Base-by-base conservation (phyloP, 2,797 vertebrate genomes). In the Ctenopoma kingsleyae region DNA sequence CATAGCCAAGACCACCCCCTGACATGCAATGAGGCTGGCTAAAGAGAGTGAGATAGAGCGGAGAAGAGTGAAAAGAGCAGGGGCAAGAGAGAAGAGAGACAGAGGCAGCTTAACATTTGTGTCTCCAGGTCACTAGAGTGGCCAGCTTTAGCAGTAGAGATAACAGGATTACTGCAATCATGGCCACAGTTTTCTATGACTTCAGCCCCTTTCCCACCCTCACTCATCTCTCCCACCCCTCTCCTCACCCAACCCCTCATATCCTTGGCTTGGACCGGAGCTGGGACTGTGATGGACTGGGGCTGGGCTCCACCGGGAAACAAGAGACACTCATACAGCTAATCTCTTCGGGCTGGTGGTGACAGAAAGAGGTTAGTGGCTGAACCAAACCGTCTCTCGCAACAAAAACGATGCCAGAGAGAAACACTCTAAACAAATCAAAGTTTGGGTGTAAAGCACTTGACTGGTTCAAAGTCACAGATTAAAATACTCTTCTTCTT, bases 91-190 rank as follows among this genome's bases (percentile, higher is more conserved):
- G 81, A 56, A 50, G 79, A 84, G 86, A 94, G 86, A 92, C 83
- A 89, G 80, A 91, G 88, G 83, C 87, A 77, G 92, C 93, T 94
- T 94, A 95, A 93, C 92, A 93, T 89, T 93, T 89, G 88, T 90
- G 93, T 93, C 93, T 93, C 86, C 86, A 90, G 93, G 94, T 95
- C 93, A 94, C 91, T 74, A 68, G 90, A 92, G 91, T 91, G 93
- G 89, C 87, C 91, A 88, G 94, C 93, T 94, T 94, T 93, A 93
- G 93, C 88, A 90, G 80, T 86, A 91, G 78, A 92, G 94, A 95
- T 95, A 95, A 95, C 93, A 81, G 95, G 94, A 95, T 95, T 95
- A 95, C 87, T 59, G 90, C 90, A 90, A 91, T 93, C 91, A 92
- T 74, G 85, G 92, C 86, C 85, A 89, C 84, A 89, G 87, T 92